Conservation (phyloP, 2,113 vertebrate genomes). For the Fregetta grallaria region DNA sequence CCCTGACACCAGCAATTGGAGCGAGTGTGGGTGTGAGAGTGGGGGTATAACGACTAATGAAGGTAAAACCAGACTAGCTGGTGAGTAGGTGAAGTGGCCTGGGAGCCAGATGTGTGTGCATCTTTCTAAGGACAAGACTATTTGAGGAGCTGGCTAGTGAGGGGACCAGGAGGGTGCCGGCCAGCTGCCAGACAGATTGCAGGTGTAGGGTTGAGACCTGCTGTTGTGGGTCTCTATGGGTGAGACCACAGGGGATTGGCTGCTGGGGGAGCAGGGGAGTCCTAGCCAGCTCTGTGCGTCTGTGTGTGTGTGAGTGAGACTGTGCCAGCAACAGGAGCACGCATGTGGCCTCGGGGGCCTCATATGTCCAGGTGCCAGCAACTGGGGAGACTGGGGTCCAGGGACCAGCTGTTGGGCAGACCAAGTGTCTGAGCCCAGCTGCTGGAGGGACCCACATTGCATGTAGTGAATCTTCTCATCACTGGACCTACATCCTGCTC, state of each 20-base stretch:
- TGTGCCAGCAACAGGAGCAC: background rate
- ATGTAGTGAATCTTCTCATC: background rate
- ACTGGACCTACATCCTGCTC: background rate
- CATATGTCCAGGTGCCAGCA: background rate
- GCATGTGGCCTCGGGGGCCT: rapidly evolving
- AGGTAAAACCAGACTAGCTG: background rate
- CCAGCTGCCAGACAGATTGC: background rate
- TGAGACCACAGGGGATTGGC: background rate
- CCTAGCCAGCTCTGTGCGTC: background rate
- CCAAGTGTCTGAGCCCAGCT: background rate
- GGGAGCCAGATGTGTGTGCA: background rate
- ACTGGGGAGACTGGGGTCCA: background rate
- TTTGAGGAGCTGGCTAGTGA: background rate
- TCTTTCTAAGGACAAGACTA: background rate
- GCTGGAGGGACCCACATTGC: background rate
- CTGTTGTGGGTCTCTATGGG: background rate
- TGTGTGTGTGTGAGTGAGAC: background rate
- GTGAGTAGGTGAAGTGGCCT: background rate
- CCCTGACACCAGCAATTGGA: background rate
- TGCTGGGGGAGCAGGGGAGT: background rate
- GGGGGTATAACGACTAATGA: no score
- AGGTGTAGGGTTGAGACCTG: background rate
- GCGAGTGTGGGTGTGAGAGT: background rate
- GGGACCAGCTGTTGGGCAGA: background rate
- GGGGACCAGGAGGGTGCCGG: background rate